A percentile compares a stretch with the other conserved stretches of the same genome.
These are phyloP conservation scores for Caenorhabditis panamensis DNA, from an alignment of 2,888 invertebrate species.

Conservation along the genomic window DNA sequence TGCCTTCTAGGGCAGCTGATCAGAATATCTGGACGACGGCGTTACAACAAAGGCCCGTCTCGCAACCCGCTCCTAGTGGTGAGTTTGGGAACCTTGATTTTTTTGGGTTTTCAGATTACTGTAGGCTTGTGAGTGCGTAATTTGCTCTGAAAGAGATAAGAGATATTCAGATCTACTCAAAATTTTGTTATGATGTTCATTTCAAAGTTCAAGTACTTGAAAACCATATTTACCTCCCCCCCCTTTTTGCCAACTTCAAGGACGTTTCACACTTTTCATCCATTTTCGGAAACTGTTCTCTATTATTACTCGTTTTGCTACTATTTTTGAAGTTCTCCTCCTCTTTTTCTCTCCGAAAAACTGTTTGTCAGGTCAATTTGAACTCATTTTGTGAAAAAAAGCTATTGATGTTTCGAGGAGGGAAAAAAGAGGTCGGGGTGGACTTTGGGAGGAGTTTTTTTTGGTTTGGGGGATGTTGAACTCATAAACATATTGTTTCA, in stretches of 20 bases:
- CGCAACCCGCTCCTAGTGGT: conserved; percentile 57
- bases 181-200: background rate
- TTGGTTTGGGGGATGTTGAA: too few species aligned
- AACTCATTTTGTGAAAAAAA: too few species aligned
- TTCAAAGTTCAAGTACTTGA: conserved; percentile 33
- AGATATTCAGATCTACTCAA: background rate
- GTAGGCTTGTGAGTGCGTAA: too few species aligned
- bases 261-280: too few species aligned
- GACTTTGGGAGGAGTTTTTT: too few species aligned
- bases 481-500: too few species aligned
- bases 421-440: too few species aligned
- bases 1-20: conserved; percentile 38
- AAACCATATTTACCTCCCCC: background rate
- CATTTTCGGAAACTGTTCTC: conserved; percentile 1
- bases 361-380: too few species aligned
- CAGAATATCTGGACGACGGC: conserved; percentile 54
- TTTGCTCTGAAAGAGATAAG: too few species aligned
- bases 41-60: conserved; percentile 55
- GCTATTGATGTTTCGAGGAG: background rate
- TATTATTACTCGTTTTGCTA: conserved; percentile 8
- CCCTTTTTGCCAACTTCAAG: too few species aligned
- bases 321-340: conserved; percentile 18
- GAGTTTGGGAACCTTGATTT: conserved; percentile 12
- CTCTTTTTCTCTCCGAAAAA: background rate
- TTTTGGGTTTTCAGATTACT: too few species aligned